Percentiles rank a stretch among this genome's conserved stretches.
phyloP scores from a whole-genome alignment of 1,140 invertebrate species.

The Chrysopa pallens region DNA sequence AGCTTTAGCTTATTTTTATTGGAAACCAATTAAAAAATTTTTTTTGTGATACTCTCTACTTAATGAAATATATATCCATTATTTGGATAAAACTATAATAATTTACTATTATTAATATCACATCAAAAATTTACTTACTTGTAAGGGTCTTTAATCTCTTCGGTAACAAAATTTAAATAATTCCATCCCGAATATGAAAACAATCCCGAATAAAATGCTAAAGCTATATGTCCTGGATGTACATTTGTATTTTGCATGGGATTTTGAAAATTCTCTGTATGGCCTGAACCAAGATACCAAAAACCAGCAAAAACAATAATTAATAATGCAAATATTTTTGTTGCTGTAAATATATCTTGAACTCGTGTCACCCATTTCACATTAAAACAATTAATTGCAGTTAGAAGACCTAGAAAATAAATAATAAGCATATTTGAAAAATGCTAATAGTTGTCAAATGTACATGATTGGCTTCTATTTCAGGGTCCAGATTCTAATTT shows the following conservation, averaged over 20 bases:
- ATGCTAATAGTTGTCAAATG: too few relatives aligned
- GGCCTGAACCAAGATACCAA: slow-evolving; percentile 38
- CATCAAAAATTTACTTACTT: slow-evolving; percentile 33
- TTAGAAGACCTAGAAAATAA: slow-evolving; percentile 62
- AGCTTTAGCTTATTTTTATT: too few relatives aligned
- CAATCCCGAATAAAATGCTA: slow-evolving; percentile 90
- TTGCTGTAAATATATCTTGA: slow-evolving; percentile 84
- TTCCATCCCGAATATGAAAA: slow-evolving; percentile 96
- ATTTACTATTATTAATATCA: too few relatives aligned
- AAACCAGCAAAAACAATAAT: slow-evolving; percentile 78
- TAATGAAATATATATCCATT: too few relatives aligned
- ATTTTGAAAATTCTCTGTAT: slow-evolving; percentile 52
- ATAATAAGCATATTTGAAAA: too few relatives aligned
- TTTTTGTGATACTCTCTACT: background rate
- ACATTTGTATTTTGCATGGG: slow-evolving; percentile 63
- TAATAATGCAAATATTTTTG: slow-evolving; percentile 78
- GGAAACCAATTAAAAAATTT: background rate
- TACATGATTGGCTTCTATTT: too few relatives aligned
- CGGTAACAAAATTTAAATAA: slow-evolving; percentile 79
- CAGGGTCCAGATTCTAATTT: too few relatives aligned
- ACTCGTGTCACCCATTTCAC: slow-evolving; percentile 88
- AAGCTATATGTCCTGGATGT: slow-evolving; percentile 60
- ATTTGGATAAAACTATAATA: too few relatives aligned
- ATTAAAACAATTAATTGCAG: slow-evolving; percentile 87
- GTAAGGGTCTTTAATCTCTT: slow-evolving; percentile 86